Base-by-base conservation (phyloP, 2,113 vertebrate genomes). In the Chaetura pelagica region DNA sequence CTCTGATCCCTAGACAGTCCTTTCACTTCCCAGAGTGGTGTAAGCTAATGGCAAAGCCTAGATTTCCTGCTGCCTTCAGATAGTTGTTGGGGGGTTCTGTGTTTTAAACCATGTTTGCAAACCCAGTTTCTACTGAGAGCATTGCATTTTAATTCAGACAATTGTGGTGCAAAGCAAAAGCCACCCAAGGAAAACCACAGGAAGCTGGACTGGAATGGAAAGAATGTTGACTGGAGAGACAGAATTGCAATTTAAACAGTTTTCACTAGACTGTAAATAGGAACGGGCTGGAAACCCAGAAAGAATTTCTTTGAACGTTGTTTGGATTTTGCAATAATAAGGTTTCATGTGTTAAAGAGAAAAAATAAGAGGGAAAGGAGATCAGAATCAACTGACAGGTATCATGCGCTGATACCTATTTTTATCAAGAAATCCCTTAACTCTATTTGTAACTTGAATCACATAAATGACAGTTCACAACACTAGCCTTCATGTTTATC, bases 191-290 rank as follows among this genome's bases (percentile, higher is more conserved):
- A 75, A 49, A 91, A 77, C 55, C 34, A 57, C 94, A 94, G 91
- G 87, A 94, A 94, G 76, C 32, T 4, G 85, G 61, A 52, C 82
- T 92, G 81, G 81, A 67, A 91, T 96, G 95, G 86, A 96, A 96
- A 62, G 90, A 96, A 94, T 93, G 87, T 75, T 5, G 11, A 71
- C 67, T 92, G 72, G 82, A 90, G 84, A 67, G 59, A 88, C 64
- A 67, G 44, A 96, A 85, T 44, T 71, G 52, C 59, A 83, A 62
- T 93, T 91, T 85, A 74, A 93, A 93, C 88, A 42, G 64, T 87
- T 95, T 89, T 86, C n/a, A 35, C 44, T 84, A 62, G 35, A 49
- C 52, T 89, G 72, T 76, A 86, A 85, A 55, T 87, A 84, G 52
- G 19, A 87, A 67, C 9, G 32, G 81, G 58, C 46, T 55, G 63